Evolutionary conservation across 1,140 invertebrate species (phyloP).

Genomic region (Onthophagus taurus): DNA sequence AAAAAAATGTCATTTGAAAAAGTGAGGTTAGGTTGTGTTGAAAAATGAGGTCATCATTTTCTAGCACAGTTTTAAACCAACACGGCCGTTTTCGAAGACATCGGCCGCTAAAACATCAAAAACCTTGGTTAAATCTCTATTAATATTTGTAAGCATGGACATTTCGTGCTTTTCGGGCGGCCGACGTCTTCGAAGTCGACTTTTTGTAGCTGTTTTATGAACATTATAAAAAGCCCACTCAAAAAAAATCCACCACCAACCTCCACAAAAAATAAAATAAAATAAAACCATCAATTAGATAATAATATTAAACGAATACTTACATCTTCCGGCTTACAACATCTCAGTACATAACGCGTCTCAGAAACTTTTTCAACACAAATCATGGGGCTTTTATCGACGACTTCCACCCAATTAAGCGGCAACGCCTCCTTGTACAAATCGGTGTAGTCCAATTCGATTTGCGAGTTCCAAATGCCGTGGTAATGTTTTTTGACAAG

Average conservation of each 20-base stretch:
- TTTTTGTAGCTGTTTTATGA: too few relatives aligned
- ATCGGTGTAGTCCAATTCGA: conserved; percentile 30
- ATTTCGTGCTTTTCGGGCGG: too few relatives aligned
- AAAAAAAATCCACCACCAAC: not conserved
- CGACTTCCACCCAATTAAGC: conserved; percentile 30
- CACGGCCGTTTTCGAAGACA: too few relatives aligned
- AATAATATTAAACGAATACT: conserved; percentile 14
- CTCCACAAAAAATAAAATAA: not conserved
- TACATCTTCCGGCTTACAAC: conserved; percentile 31
- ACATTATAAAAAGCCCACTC: too few relatives aligned
- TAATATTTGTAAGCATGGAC: too few relatives aligned
- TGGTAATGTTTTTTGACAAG: conserved; percentile 22
- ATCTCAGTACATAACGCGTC: conserved; percentile 11
- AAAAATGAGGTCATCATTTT: too few relatives aligned
- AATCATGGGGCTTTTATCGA: conserved; percentile 24
- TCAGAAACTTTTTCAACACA: conserved; percentile 16
- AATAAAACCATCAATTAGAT: not conserved
- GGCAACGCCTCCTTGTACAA: conserved; percentile 30
- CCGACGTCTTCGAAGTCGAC: too few relatives aligned
- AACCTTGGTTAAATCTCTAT: too few relatives aligned
- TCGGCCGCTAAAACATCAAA: too few relatives aligned
- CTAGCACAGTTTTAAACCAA: too few relatives aligned
- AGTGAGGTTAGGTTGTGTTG: too few relatives aligned
- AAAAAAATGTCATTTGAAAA: too few relatives aligned
- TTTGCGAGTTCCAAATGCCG: conserved; percentile 30